These are phyloP conservation scores for Glaucomys volans DNA, from an alignment of 2,113 vertebrate genomes.

Conservation along the genomic window DNA sequence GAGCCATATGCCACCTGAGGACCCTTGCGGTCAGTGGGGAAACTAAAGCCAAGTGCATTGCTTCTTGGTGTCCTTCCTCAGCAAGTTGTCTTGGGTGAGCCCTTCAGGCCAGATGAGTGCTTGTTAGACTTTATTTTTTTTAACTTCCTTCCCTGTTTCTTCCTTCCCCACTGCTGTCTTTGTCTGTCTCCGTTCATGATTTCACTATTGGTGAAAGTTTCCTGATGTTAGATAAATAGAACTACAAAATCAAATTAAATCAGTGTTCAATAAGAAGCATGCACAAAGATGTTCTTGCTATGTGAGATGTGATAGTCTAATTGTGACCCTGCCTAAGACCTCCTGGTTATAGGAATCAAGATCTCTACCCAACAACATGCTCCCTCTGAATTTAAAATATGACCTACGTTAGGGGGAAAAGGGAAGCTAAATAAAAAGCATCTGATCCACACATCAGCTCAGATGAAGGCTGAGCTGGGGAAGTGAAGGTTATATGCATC, in stretches of 20 bases:
- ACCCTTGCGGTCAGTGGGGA: neutral
- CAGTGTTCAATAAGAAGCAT: constrained; percentile 42
- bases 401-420: neutral
- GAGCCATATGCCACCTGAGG: neutral
- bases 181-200: neutral
- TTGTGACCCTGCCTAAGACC: neutral
- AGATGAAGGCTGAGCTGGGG: neutral
- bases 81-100: neutral
- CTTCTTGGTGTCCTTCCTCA: neutral
- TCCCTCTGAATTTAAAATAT: neutral
- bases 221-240: constrained; percentile 69
- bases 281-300: constrained; percentile 74
- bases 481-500: neutral
- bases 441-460: neutral
- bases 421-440: neutral
- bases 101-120: constrained; percentile 44
- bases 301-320: constrained; percentile 9
- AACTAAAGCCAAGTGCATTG: neutral
- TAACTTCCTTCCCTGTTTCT: neutral
- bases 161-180: neutral
- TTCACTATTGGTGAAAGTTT: constrained; percentile 53
- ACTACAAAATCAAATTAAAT: constrained; percentile 76
- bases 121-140: neutral
- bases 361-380: neutral
- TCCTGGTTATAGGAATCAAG: neutral